phyloP scores from a whole-genome alignment of 1,140 invertebrate species.

The Drosophila gunungcola region DNA sequence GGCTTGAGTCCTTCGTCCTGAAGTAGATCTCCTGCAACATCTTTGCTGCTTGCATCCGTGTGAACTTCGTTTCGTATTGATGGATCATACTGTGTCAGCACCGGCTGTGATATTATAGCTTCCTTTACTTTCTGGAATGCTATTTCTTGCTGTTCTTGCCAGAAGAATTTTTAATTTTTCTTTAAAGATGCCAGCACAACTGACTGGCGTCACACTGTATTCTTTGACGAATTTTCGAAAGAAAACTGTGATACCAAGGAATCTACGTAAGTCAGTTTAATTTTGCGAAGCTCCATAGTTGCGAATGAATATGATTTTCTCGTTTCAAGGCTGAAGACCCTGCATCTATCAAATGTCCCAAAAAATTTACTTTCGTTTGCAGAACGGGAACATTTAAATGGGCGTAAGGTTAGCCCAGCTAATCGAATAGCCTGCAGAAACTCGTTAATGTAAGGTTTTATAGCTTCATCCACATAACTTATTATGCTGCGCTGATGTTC shows the following conservation, averaged over 20 bases:
- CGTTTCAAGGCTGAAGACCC: not conserved
- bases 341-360: not conserved
- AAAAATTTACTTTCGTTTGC: not conserved
- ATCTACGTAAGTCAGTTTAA: not conserved
- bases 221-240: not conserved
- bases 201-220: not conserved
- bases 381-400: no score
- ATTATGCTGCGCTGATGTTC: not conserved
- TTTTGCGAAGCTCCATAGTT: not conserved
- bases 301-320: not conserved
- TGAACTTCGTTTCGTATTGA: not conserved
- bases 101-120: not conserved
- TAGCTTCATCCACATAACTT: not conserved
- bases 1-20: not conserved
- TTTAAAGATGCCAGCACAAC: not conserved
- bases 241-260: not conserved
- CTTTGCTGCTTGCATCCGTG: slow-evolving; percentile 1
- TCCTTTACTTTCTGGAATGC: not conserved
- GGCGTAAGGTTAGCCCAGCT: not conserved
- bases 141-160: not conserved
- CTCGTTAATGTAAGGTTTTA: no score
- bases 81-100: not conserved
- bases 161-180: not conserved
- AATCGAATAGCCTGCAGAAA: not conserved
- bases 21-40: not conserved